These are phyloP conservation scores for Drepanosiphum platanoidis DNA, from an alignment of 2,888 invertebrate genomes.

Conservation along the genomic window DNA sequence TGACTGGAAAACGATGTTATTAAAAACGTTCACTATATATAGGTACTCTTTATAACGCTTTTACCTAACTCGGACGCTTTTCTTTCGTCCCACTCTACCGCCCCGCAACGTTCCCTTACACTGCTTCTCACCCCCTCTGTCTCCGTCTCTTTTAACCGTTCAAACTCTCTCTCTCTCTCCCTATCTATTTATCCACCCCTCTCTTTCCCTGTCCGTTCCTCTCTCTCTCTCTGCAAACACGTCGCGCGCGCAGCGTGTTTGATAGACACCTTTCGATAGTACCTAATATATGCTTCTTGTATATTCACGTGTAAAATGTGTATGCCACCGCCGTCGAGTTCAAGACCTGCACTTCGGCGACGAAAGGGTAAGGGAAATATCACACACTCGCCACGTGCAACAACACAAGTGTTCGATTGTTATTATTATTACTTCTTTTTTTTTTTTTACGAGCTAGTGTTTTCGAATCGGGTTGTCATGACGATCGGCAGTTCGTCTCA, in stretches of 20 bases:
- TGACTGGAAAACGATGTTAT: constrained; percentile 58
- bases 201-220: neutral
- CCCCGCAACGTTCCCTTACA: too few relatives aligned
- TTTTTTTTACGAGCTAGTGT: constrained; percentile 1
- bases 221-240: neutral
- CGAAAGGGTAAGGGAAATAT: neutral
- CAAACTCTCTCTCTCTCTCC: neutral
- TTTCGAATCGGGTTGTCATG: constrained; percentile 56
- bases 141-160: neutral
- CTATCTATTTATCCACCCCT: neutral
- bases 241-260: neutral
- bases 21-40: constrained; percentile 34
- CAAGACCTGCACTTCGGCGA: neutral
- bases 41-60: neutral
- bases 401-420: constrained; percentile 26
- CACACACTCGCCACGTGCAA: neutral
- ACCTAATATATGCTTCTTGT: neutral
- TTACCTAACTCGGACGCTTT: neutral
- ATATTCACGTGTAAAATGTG: neutral
- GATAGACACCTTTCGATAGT: neutral
- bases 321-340: neutral
- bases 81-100: neutral
- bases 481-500: constrained; percentile 33
- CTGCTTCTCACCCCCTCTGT: neutral
- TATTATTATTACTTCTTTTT: constrained; percentile 21